Evolutionary conservation across 2,797 vertebrate species (phyloP).

Genomic region (Antrozous pallidus): DNA sequence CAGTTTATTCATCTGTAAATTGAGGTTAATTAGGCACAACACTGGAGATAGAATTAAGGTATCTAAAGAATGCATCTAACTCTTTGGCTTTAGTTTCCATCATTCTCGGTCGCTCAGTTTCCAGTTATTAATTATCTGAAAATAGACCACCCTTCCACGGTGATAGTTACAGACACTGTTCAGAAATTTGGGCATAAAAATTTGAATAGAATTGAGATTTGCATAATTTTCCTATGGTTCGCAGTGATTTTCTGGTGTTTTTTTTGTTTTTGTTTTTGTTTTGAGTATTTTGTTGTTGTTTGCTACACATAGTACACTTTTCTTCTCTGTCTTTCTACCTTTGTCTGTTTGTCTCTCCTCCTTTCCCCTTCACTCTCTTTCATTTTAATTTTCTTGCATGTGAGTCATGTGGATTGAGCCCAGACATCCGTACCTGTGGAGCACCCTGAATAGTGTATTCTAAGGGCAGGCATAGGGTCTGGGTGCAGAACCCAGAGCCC

Average conservation of each 20-base stretch:
- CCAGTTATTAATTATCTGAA: not conserved
- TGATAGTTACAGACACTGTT: not conserved
- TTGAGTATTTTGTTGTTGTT: not conserved
- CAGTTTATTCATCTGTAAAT: not conserved
- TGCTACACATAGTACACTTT: not conserved
- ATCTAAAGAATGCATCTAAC: too few relatives aligned
- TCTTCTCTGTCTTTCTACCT: not conserved
- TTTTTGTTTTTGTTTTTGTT: not conserved
- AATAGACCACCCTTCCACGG: not conserved
- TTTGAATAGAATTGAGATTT: not conserved
- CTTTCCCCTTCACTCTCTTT: not conserved
- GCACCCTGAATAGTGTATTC: not conserved
- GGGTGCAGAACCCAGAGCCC: fast-evolving
- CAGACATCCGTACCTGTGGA: not conserved
- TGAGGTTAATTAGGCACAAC: not conserved
- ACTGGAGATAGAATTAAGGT: not conserved
- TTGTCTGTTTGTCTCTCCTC: not conserved
- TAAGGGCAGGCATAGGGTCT: not conserved
- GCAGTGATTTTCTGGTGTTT: not conserved
- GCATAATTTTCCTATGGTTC: not conserved
- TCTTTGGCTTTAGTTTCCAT: not conserved
- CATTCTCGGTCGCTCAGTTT: not conserved
- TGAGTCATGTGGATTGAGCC: not conserved
- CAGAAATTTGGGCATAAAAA: not conserved
- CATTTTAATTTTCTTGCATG: not conserved